Evolutionary conservation across 2,888 invertebrate species (phyloP).

Genomic region (Acanthosepion esculentum): DNA sequence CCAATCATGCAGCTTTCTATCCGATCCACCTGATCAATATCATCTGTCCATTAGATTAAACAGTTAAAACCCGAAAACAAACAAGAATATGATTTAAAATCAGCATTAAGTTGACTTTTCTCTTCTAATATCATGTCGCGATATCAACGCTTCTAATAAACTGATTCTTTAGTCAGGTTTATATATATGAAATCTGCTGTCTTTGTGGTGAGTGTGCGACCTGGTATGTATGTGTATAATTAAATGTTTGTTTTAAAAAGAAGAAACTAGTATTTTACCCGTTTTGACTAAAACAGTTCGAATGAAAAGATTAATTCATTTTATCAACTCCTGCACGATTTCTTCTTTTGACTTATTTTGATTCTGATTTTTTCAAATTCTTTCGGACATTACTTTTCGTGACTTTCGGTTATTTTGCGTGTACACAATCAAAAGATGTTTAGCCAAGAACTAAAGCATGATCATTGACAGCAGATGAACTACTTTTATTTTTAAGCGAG

Average conservation of each 20-base stretch:
- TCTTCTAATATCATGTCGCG: too few species aligned
- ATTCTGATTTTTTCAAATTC: neutral
- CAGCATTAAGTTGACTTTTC: too few species aligned
- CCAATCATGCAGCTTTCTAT: too few species aligned
- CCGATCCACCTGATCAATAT: too few species aligned
- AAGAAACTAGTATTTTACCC: neutral
- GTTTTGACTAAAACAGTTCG: neutral
- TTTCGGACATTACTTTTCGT: conserved; percentile 4
- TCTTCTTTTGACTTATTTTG: neutral
- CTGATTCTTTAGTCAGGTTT: neutral
- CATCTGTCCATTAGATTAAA: too few species aligned
- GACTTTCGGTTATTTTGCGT: neutral
- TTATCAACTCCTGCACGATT: neutral
- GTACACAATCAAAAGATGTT: neutral
- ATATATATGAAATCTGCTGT: neutral
- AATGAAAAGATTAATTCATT: conserved; percentile 9
- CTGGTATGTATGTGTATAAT: neutral
- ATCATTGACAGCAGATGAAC: neutral
- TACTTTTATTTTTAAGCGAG: neutral
- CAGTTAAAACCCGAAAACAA: too few species aligned
- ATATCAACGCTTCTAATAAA: neutral
- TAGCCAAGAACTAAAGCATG: neutral
- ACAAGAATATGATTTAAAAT: too few species aligned
- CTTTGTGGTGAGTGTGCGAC: neutral
- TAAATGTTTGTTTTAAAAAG: neutral